Conservation (phyloP, 1,140 invertebrate genomes). For the Cecropterus lyciades region DNA sequence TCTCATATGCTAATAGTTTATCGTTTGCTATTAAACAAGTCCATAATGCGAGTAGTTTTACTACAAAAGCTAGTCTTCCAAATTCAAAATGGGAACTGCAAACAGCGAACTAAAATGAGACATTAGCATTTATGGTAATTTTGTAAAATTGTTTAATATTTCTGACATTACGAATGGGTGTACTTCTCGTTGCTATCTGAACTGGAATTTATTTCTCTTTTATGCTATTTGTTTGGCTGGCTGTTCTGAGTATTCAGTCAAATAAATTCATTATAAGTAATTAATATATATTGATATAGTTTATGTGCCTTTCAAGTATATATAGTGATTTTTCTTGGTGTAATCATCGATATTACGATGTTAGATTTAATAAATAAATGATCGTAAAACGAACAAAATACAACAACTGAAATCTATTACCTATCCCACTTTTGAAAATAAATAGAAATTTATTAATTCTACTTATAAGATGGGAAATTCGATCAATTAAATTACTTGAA, state of each 20-base stretch:
- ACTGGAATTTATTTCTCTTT: slow-evolving; percentile 17
- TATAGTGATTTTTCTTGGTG: no score
- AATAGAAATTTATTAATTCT: no score
- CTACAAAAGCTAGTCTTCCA: slow-evolving; percentile 29
- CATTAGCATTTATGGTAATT: slow-evolving; percentile 66
- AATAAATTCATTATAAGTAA: neutral
- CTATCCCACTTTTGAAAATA: no score
- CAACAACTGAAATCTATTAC: no score
- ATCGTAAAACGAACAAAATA: no score
- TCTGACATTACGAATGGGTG: slow-evolving; percentile 34
- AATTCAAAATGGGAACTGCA: slow-evolving; percentile 50
- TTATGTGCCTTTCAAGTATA: no score
- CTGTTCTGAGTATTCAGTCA: neutral
- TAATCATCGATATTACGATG: no score
- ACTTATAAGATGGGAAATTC: no score
- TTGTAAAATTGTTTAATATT: slow-evolving; percentile 47
- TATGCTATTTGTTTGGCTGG: slow-evolving; percentile 16
- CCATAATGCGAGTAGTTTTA: neutral
- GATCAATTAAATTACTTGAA: no score
- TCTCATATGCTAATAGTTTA: no score
- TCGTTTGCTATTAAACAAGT: neutral
- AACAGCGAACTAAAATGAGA: slow-evolving; percentile 50
- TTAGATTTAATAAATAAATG: no score
- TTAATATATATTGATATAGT: no score
- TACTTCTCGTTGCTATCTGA: slow-evolving; percentile 30